Evolutionary conservation across 1,140 invertebrate genomes (phyloP), one percentile per base, ranked within the genome.

Genomic region (Brachionus asplanchnoidis): DNA sequence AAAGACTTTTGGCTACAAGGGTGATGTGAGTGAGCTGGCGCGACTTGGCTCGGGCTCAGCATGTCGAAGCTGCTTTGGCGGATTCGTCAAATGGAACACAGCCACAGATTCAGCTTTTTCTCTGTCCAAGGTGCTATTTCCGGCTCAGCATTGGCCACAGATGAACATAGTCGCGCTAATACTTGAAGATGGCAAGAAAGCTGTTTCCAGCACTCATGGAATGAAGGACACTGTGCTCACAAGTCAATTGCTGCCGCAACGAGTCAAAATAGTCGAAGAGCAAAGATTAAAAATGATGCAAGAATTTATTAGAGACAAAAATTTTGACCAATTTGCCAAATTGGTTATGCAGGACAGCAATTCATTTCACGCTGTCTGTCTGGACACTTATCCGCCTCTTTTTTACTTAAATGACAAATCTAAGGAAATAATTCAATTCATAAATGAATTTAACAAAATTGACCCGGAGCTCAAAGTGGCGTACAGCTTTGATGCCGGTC

Each of bases 401-500:
- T 90, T 93, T 26, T 99, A 99, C 87, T 93, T 98, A 93, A 98
- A 94, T 87, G 94, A 96, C 88, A 91, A 92, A 1, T 98, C 96
- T 3, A 92, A 94, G 87, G 89, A 91, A 42, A 94, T 99, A 73
- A 91, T 94, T 1, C 90, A 93, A 86, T 90, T 98, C 85, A 91
- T 98, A 50, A 95, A 98, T 90, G 87, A 89, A 8, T 97, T 94
- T 87, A 98, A 99, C 89, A 90, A 92, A 23, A 3, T 12, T 6
- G 70, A 82, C n/a, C 5, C 23, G 6, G 36, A 20, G 66, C 11
- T 36, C 0, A 65, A 94, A 93, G 92, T 94, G 3, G 95, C 95
- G 4, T 99, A 99, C 88, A 98, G 96, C 28, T 98, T 96, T 91
- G 97, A 99, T 92, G 97, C 97, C 85, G 97, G 97, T 11, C 95